Evolutionary conservation across 1,140 invertebrate genomes (phyloP), one percentile per base, ranked within the genome.

Genomic region (Drosophila serrata): DNA sequence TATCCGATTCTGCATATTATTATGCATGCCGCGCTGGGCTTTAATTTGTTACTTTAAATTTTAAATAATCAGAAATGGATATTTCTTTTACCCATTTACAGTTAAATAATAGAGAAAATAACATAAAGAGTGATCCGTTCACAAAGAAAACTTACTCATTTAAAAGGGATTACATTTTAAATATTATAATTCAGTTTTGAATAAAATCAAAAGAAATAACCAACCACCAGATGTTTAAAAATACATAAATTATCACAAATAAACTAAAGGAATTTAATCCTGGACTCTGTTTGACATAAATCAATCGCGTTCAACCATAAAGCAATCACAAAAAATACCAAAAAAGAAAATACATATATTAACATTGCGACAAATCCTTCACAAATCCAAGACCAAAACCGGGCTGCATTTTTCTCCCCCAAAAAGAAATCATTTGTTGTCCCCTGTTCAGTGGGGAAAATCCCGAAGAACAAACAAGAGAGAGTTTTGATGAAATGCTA

Each of bases 391-490:
- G n/a, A 13, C 27, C 43, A 64, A 53, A 11, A 22, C n/a, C n/a
- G 19, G 4, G 6, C 62, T 45, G 29, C 15, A 27, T 35, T 67
- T 53, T 33, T 15, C 11, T 3, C 29, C 35, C 33, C n/a, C n/a
- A n/a, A n/a, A 33, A 35, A 37, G 22, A 65, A 69, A 55, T 45
- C 46, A 69, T 69, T 69, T 69, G 65, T 43, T 53, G 45, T 46
- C n/a, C 31, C 24, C 29, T 45, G 45, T 13, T 31, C 4, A 33
- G 17, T 33, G 12, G 24, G 24, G 29, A 45, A 68, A 55, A 45
- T 55, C 31, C 61, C 19, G 5, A 31, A 40, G 13, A 17, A n/a
- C 60, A 22, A 42, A 37, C 29, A 67, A 67, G 61, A 22, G 45
- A 49, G 37, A 42, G 64, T 67, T 51, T 27, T 48, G 37, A 43